Evolutionary conservation across 2,797 vertebrate genomes (phyloP), one percentile per base, ranked within the genome.

Genomic region (Oryzias sinensis): DNA sequence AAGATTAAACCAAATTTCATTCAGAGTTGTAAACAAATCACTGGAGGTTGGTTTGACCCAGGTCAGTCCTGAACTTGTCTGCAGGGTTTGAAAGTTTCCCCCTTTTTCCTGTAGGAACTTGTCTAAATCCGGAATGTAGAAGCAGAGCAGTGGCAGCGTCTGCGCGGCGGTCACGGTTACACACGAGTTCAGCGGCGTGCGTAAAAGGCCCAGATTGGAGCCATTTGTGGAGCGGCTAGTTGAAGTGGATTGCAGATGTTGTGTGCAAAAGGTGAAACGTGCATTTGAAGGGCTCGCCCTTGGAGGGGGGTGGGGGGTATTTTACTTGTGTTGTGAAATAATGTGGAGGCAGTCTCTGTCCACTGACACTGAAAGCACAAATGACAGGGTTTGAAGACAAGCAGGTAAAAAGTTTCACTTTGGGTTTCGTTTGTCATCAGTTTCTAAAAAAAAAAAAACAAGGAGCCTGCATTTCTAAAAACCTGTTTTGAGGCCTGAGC

Each of bases 221-320:
- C 55, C 55, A 73, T 78, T 74, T 74, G 62, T 16, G 29, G 0
- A 16, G 43, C 18, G 29, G 13, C 16, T 61, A 18, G 18, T 18
- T 33, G 8, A 27, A 76, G 68, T 40, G 5, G 61, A 59, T 53
- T 78, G n/a, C 76, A 82, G 74, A 81, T 81, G 80, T 72, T 57
- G 49, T 20, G 59, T 7, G 43, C 68, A 37, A 59, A 68, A 68
- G 72, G 75, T 76, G 65, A 67, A 68, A 18, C 45, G 24, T 48
- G 54, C 46, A 53, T 16, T 57, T 22, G 56, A 61, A 53, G 47
- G 53, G 22, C 47, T 18, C 5, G 8, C 13, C 25, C 18, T 17
- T 9, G 20, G 20, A 22, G 20, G 20, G 20, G 20, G 20, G 20
- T 1, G 17, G 20, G 20, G 18, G 14, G 49, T 20, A 1, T 53